These are phyloP conservation scores for Nyctibius bracteatus DNA, from an alignment of 2,113 vertebrate genomes.

Conservation along the genomic window DNA sequence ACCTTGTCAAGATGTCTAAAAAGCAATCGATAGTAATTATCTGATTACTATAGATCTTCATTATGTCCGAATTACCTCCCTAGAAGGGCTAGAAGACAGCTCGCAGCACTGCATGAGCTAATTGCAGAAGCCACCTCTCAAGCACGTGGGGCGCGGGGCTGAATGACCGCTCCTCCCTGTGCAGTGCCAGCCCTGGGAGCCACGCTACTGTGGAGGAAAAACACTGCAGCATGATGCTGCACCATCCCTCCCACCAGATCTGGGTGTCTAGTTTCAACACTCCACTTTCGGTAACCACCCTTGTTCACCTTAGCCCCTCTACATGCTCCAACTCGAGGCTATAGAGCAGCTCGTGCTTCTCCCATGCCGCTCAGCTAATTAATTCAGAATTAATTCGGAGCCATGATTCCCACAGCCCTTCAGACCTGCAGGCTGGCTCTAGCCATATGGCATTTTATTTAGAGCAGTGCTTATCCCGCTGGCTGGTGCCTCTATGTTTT, in stretches of 20 bases:
- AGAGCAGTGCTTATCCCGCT: neutral
- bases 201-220: neutral
- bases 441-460: neutral
- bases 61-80: conserved; percentile 71
- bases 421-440: neutral
- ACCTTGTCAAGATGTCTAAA: conserved; percentile 73
- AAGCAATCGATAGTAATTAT: conserved; percentile 78
- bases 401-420: neutral
- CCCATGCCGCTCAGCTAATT: neutral
- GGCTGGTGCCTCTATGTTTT: neutral
- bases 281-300: neutral
- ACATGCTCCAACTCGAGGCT: neutral
- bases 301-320: neutral
- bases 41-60: conserved; percentile 79
- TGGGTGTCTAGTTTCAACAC: neutral
- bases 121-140: conserved; percentile 23
- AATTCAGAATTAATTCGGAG: neutral
- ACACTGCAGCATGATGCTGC: accelerated
- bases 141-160: accelerated
- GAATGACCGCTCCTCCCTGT: accelerated
- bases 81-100: conserved; percentile 62
- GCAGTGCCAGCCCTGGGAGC: neutral
- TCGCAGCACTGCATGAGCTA: conserved; percentile 12
- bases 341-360: accelerated
- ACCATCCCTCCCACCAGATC: neutral